Percentiles rank a stretch among this genome's conserved stretches.
phyloP scores from a whole-genome alignment of 2,113 vertebrate species.

The Strigops habroptila region DNA sequence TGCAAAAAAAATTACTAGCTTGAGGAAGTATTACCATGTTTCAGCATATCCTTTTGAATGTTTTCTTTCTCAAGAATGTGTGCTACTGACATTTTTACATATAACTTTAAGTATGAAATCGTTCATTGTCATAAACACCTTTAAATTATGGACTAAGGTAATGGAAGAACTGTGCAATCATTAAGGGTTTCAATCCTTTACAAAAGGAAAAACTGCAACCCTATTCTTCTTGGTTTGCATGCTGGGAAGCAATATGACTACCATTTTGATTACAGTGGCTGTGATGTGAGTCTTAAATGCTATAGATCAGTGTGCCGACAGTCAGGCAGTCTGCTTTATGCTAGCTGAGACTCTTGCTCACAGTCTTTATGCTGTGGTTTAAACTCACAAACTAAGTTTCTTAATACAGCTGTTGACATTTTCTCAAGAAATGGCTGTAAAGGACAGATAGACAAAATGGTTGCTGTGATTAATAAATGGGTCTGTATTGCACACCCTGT shows the following conservation, averaged over 20 bases:
- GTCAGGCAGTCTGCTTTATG: not conserved
- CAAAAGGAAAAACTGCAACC: not conserved
- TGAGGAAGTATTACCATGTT: not conserved
- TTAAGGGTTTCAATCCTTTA: not conserved
- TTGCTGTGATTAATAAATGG: not conserved
- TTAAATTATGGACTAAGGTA: not conserved
- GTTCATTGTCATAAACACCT: not conserved
- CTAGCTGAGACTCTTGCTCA: not conserved
- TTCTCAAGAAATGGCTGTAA: not conserved
- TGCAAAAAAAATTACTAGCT: not conserved
- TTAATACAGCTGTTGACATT: not conserved
- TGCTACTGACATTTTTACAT: not conserved
- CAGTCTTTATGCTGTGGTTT: not conserved
- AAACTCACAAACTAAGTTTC: not conserved
- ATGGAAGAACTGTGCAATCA: not conserved
- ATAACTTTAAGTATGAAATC: not conserved
- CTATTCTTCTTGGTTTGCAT: not conserved
- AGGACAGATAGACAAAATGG: not conserved
- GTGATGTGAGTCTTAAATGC: not conserved
- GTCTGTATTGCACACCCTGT: not conserved
- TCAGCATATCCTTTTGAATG: not conserved
- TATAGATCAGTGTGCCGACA: not conserved
- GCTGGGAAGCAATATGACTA: not conserved
- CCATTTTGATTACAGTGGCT: not conserved
- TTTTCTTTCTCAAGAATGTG: not conserved